Conservation (phyloP, 2,113 vertebrate genomes). For the Illadopsis cleaveri region DNA sequence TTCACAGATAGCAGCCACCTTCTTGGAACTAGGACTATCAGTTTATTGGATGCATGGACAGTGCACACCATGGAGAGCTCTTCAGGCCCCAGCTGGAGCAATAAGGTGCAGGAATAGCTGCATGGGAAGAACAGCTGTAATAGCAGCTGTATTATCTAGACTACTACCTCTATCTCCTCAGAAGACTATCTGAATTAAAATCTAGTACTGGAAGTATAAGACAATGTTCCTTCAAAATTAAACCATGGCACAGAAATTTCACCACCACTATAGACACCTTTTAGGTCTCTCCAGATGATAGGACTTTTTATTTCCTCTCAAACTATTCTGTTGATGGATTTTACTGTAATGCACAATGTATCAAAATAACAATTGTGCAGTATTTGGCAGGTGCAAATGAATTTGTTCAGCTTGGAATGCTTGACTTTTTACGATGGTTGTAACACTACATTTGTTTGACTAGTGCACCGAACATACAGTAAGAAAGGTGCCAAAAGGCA, state of each 20-base stretch:
- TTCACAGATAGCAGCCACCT: neutral
- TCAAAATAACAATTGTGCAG: neutral
- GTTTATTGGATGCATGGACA: neutral
- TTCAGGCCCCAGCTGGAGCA: neutral
- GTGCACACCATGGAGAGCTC: neutral
- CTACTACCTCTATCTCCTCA: neutral
- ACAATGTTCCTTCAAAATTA: neutral
- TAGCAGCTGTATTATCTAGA: neutral
- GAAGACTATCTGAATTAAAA: neutral
- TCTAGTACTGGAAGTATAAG: neutral
- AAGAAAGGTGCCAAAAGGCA: constrained; percentile 30
- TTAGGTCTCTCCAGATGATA: neutral
- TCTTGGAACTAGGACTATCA: neutral
- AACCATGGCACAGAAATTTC: neutral
- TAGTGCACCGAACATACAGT: neutral
- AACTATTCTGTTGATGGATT: neutral
- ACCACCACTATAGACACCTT: neutral
- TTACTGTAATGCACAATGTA: neutral
- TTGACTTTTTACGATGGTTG: neutral
- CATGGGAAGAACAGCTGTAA: neutral
- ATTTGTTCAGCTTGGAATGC: constrained; percentile 12
- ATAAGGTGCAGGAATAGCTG: neutral
- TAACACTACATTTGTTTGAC: constrained; percentile 9
- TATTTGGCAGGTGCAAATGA: neutral
- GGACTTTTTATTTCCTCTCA: neutral